Conservation (phyloP, 2,797 vertebrate genomes). For the Falco berigora region DNA sequence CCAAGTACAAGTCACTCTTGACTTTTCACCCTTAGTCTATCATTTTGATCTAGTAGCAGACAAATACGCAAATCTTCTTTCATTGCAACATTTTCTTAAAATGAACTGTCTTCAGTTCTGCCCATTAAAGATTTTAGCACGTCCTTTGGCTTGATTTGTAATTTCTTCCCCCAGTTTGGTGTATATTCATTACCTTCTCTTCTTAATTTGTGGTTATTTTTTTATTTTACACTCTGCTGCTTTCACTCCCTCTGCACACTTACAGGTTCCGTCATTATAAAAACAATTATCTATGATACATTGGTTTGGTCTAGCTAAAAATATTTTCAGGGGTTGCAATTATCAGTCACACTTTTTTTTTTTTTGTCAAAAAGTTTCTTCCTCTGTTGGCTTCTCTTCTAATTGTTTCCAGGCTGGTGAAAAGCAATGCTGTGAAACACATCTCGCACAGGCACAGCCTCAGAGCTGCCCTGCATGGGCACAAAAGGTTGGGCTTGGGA, state of each 20-base stretch:
- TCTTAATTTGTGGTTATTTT: neutral
- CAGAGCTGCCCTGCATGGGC: accelerated
- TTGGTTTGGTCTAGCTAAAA: neutral
- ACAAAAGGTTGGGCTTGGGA: neutral
- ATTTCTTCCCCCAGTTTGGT: neutral
- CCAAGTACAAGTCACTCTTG: neutral
- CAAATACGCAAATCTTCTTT: neutral
- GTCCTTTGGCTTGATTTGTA: neutral
- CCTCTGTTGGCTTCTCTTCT: neutral
- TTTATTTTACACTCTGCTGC: neutral
- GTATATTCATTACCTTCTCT: neutral
- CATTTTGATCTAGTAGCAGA: neutral
- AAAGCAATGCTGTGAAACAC: neutral
- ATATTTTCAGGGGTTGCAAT: neutral
- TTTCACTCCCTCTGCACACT: neutral
- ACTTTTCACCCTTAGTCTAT: neutral
- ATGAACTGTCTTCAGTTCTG: neutral
- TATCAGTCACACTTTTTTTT: neutral
- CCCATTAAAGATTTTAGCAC: neutral
- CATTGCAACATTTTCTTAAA: neutral
- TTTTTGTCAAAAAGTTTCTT: neutral
- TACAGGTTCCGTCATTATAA: neutral
- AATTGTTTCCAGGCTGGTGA: neutral
- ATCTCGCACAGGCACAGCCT: accelerated
- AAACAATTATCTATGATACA: neutral